Evolutionary conservation across 2,113 vertebrate genomes (phyloP), one percentile per base, ranked within the genome.

Genomic region (Spilogale gracilis): DNA sequence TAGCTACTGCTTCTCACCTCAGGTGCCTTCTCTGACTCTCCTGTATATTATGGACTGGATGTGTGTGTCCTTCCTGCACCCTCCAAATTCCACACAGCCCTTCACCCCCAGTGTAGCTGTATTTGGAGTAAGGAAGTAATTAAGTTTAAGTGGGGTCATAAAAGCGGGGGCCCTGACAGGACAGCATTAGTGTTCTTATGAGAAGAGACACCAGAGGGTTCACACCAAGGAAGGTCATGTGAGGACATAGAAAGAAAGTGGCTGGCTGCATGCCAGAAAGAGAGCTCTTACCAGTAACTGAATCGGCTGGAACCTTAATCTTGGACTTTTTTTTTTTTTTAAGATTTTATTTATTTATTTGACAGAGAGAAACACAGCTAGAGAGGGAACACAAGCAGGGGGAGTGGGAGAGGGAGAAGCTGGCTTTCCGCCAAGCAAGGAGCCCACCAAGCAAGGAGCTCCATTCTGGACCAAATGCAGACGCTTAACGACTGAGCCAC

Each of bases 101-200:
- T 43, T 61, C 82, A 45, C 32, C 27, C 52, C 8, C 63, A 91
- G 20, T 25, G 27, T 85, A 21, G 8, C 65, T 90, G 6, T 82
- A 38, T 89, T 78, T 94, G 48, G 27, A 92, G 18, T 67, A 89
- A 67, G n/a, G 38, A 81, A 50, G 25, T 56, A 80, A 89, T 79
- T 65, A 60, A 69, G 48, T 18, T 91, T 84, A 96, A 85, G n/a
- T 12, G n/a, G 94, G n/a, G 9, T 90, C 79, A 56, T 25, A 73
- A 71, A 32, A 6, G 20, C 71, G 74, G 20, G 60, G 60, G 1
- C 2, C 27, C 32, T 83, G 14, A 78, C 83, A 38, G 0, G 11
- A 58, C 12, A 45, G 16, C 38, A 60, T 67, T 82, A 65, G 38
- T 50, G 58, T 89, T 30, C 21, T 54, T 83, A 8, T 13, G 82